Evolutionary conservation across 1,140 invertebrate species (phyloP).

Genomic region (Saccostrea echinata): DNA sequence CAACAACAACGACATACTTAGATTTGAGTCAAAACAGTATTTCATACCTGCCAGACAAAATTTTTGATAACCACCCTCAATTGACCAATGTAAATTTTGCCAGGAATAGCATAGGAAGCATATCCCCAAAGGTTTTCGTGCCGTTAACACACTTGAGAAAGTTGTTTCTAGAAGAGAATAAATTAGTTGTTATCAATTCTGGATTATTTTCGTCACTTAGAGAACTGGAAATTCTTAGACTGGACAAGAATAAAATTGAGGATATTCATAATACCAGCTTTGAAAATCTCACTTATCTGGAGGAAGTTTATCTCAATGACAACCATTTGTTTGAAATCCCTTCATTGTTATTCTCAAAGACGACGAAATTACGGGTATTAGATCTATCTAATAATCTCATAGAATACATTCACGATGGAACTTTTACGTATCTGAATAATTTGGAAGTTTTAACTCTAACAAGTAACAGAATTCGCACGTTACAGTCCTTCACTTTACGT

Average conservation of each 20-base stretch:
- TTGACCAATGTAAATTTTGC: slow-evolving; percentile 60
- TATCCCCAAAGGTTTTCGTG: slow-evolving; percentile 46
- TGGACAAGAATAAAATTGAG: slow-evolving; percentile 55
- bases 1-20: slow-evolving; percentile 53
- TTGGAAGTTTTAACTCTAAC: slow-evolving; percentile 47
- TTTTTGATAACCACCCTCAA: slow-evolving; percentile 53
- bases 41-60: background rate
- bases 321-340: slow-evolving; percentile 54
- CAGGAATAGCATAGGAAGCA: slow-evolving; percentile 50
- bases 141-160: slow-evolving; percentile 48
- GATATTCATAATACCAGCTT: slow-evolving; percentile 52
- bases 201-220: slow-evolving; percentile 49
- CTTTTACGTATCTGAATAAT: slow-evolving; percentile 49
- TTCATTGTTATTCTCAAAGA: slow-evolving; percentile 37
- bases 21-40: slow-evolving; percentile 62
- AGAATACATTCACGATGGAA: slow-evolving; percentile 30
- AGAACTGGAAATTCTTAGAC: slow-evolving; percentile 55
- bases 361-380: slow-evolving; percentile 48
- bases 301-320: slow-evolving; percentile 56
- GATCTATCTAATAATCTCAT: slow-evolving; percentile 62
- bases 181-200: slow-evolving; percentile 30
- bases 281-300: slow-evolving; percentile 43
- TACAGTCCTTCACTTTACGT: slow-evolving; percentile 51
- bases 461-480: slow-evolving; percentile 52
- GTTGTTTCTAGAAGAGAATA: slow-evolving; percentile 55